Conservation (phyloP, 2,888 invertebrate species). For the Pandemis corylana region DNA sequence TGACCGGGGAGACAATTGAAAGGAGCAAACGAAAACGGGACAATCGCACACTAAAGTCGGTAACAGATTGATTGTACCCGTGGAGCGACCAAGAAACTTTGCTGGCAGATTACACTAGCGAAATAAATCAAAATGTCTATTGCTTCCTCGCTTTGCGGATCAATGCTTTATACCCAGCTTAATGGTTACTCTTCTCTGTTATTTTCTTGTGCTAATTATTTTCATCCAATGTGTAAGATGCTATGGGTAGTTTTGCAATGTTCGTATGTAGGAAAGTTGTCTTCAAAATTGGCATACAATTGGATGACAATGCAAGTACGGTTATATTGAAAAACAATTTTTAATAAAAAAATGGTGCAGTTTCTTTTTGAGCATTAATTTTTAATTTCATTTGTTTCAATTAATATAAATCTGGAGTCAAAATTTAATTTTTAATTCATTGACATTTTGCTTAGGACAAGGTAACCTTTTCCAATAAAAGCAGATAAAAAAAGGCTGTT, state of each 20-base stretch:
- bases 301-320: too few relatives aligned
- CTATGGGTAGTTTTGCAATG: not conserved
- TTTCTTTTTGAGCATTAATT: too few relatives aligned
- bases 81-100: constrained; percentile 48
- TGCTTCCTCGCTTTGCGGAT: constrained; percentile 40
- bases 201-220: constrained; percentile 9
- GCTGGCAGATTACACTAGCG: constrained; percentile 55
- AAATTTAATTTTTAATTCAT: too few relatives aligned
- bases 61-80: constrained; percentile 55
- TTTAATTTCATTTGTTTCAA: too few relatives aligned
- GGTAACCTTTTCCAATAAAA: too few relatives aligned
- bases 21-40: constrained; percentile 53
- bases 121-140: constrained; percentile 60
- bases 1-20: constrained; percentile 52
- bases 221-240: not conserved
- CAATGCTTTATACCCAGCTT: constrained; percentile 19
- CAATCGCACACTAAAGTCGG: constrained; percentile 50
- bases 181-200: constrained; percentile 14
- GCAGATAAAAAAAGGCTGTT: too few relatives aligned
- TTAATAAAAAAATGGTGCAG: too few relatives aligned
- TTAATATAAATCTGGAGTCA: too few relatives aligned
- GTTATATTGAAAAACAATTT: too few relatives aligned
- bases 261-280: too few relatives aligned
- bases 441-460: too few relatives aligned
- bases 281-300: too few relatives aligned